Evolutionary conservation across 1,140 invertebrate species (phyloP), one percentile per base, ranked within the genome.

Genomic region (Drosophila azteca): DNA sequence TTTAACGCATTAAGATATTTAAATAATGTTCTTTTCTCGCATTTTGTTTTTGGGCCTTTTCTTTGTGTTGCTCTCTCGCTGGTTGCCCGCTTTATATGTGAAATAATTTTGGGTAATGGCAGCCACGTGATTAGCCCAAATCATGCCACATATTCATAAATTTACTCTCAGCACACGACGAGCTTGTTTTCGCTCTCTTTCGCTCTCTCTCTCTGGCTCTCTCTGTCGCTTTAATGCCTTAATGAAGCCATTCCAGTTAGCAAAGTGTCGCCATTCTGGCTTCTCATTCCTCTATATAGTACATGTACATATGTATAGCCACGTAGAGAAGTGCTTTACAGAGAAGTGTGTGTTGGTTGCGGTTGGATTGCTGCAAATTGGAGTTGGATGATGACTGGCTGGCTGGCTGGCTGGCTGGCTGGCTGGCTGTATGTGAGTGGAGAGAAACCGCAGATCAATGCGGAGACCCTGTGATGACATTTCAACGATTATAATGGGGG

Each of bases 1-100:
- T 85, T 87, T 78, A 78, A 87, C 68, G 82, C 82, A 85, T 87
- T 85, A 85, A 81, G 82, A 81, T 78, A 85, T 85, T 85, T 87
- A 85, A 85, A 85, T 85, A 85, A 81, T 74, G 73, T 62, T 77
- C 49, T 61, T 58, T 41, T 66, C 29, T 57, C 3, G 6, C 31
- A 31, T 31, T 31, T 31, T 31, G 31, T 31, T 31, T 31, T 13
- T 55, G 11, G 13, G 17, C 17, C 17, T 49, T 39, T 20, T 46
- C 9, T 48, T 11, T 11, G 13, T 9, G 20, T 45, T 22, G 43
- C 60, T 17, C 17, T 15, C 31, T 15, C 67, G 48, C 48, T 52
- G 50, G 60, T 45, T 49, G 67, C n/a, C n/a, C n/a, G n/a, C 41
- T 48, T 68, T 66, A 53, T 66, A 76, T 77, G 72, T 64, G 24